Evolutionary conservation across 2,888 invertebrate genomes (phyloP).

Genomic region (Trichacis sp.): DNA sequence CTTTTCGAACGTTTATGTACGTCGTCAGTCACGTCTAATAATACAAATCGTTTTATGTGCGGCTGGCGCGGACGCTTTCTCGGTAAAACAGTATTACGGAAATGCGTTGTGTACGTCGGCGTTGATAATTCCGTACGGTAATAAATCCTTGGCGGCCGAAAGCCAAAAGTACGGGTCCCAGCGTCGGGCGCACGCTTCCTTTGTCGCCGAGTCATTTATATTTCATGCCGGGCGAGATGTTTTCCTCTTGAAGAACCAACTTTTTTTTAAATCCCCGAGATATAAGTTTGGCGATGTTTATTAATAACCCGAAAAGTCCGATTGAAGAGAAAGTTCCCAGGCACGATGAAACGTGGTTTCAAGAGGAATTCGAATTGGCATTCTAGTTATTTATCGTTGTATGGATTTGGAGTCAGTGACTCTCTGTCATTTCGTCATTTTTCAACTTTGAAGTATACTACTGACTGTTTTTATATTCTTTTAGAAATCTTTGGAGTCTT

Average conservation of each 20-base stretch:
- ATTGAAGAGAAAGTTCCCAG: not conserved
- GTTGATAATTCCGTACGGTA: constrained; percentile 3
- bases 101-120: constrained; percentile 8
- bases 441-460: too few species aligned
- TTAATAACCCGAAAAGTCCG: too few species aligned
- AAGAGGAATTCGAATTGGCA: too few species aligned
- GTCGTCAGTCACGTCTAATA: not conserved
- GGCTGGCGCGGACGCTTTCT: not conserved
- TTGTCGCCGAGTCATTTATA: constrained; percentile 12
- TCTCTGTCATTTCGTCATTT: too few species aligned
- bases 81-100: not conserved
- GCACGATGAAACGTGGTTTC: too few species aligned
- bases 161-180: not conserved
- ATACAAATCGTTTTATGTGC: not conserved
- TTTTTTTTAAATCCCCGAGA: not conserved
- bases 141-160: constrained; percentile 8
- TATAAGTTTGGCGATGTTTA: too few species aligned
- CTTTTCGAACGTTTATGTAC: not conserved
- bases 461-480: too few species aligned
- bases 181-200: not conserved
- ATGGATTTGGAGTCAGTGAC: too few species aligned
- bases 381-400: too few species aligned
- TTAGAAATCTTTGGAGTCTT: too few species aligned
- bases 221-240: too few species aligned
- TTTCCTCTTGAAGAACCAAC: too few species aligned